These are phyloP conservation scores for Cydia strobilella DNA, from an alignment of 1,140 invertebrate genomes.

Conservation along the genomic window DNA sequence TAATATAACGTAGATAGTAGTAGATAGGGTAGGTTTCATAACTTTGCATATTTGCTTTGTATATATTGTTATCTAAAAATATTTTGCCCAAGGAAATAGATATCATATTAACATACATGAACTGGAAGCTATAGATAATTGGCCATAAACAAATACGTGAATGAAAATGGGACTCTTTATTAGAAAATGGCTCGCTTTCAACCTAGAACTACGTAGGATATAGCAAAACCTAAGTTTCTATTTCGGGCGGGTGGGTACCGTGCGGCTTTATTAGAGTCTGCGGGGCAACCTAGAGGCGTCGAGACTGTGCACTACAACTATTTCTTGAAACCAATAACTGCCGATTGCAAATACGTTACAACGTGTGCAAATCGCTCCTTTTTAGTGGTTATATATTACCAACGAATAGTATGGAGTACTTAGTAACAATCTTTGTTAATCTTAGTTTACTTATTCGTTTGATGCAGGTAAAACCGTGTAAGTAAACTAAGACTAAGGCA, in stretches of 20 bases:
- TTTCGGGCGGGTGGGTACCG: constrained; percentile 1
- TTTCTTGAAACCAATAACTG: constrained; percentile 16
- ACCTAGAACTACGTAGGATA: background rate
- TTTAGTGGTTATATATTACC: background rate
- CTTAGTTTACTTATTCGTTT: constrained; percentile 19
- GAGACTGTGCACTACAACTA: background rate
- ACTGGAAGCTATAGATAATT: background rate
- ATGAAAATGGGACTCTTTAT: background rate
- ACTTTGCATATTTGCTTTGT: background rate
- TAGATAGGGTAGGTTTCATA: background rate
- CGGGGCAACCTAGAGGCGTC: constrained; percentile 43
- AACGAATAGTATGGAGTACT: background rate
- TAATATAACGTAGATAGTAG: background rate
- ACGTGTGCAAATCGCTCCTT: background rate
- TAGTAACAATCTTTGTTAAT: background rate
- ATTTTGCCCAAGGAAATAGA: background rate
- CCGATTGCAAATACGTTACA: background rate
- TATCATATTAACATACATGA: background rate
- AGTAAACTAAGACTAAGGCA: constrained; percentile 16
- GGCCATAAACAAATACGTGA: background rate
- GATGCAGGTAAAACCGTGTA: background rate
- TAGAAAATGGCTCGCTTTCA: background rate
- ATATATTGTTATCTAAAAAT: too few species aligned
- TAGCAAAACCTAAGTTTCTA: constrained; percentile 26
- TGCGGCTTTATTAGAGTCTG: constrained; percentile 61